phyloP scores from a whole-genome alignment of 2,797 vertebrate genomes.

The Crocodylus rhombifer region DNA sequence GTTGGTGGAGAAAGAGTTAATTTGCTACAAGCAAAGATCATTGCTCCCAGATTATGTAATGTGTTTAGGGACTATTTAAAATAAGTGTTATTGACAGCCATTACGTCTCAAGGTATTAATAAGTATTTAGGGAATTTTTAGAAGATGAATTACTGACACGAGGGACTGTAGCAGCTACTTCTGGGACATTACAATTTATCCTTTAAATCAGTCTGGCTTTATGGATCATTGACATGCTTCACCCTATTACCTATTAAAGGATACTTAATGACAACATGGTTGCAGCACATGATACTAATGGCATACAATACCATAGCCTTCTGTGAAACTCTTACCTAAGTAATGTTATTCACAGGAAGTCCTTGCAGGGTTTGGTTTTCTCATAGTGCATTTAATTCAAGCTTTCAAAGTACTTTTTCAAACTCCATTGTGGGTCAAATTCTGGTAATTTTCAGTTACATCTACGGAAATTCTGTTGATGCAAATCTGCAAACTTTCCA shows the following conservation, averaged over 20 bases:
- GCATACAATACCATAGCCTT: constrained; percentile 26
- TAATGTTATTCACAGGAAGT: background rate
- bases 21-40: background rate
- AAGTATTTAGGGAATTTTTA: constrained; percentile 73
- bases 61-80: constrained; percentile 66
- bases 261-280: constrained; percentile 50
- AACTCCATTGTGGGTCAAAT: background rate
- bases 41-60: constrained; percentile 58
- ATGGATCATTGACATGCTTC: constrained; percentile 73
- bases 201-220: constrained; percentile 68
- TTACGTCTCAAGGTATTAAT: constrained; percentile 62
- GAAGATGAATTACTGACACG: constrained; percentile 70
- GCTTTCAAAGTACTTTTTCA: background rate
- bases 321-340: constrained; percentile 34
- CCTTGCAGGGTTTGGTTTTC: background rate
- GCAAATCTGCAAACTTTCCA: background rate
- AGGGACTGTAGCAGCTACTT: constrained; percentile 58
- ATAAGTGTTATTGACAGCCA: constrained; percentile 62
- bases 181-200: constrained; percentile 74
- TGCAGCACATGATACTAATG: background rate
- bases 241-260: constrained; percentile 66
- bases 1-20: background rate
- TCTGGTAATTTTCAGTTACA: background rate
- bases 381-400: background rate
- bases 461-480: background rate